phyloP scores from a whole-genome alignment of 2,888 invertebrate species.

The Alsophila aescularia region DNA sequence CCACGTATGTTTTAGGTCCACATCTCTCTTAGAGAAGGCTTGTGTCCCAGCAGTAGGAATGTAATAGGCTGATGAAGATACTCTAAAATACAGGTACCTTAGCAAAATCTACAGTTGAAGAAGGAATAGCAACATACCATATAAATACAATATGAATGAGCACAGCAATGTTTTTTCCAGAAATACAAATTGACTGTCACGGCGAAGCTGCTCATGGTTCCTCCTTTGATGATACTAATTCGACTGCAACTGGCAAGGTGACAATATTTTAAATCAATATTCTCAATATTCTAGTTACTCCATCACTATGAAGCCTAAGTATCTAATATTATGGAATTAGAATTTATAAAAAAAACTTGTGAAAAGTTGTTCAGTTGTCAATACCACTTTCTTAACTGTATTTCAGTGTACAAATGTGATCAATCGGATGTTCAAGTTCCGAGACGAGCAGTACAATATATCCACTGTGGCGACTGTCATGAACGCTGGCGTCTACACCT shows the following conservation, averaged over 20 bases:
- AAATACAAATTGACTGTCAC: slow-evolving; percentile 84
- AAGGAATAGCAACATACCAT: too few species aligned
- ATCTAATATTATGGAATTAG: too few species aligned
- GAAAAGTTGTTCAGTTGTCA: neutral
- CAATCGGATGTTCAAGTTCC: slow-evolving; percentile 85
- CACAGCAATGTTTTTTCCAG: slow-evolving; percentile 31
- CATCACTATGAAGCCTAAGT: too few species aligned
- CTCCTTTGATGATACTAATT: slow-evolving; percentile 83
- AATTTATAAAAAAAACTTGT: neutral
- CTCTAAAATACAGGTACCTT: too few species aligned
- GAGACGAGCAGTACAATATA: slow-evolving; percentile 85
- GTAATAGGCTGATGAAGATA: too few species aligned
- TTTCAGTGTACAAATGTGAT: slow-evolving; percentile 84
- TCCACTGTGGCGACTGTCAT: slow-evolving; percentile 81
- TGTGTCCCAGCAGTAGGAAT: too few species aligned
- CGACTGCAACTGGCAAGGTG: slow-evolving; percentile 91
- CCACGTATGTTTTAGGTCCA: too few species aligned
- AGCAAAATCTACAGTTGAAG: too few species aligned
- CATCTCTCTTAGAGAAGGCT: too few species aligned
- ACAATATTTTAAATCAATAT: too few species aligned
- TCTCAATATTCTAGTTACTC: too few species aligned
- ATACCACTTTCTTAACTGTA: neutral
- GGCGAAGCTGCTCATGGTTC: slow-evolving; percentile 94
- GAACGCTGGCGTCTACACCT: slow-evolving; percentile 89
- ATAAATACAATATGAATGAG: too few species aligned